A percentile compares a stretch with the other conserved stretches of the same genome.
phyloP scores from a whole-genome alignment of 1,140 invertebrate species.

The Apolygus lucorum region DNA sequence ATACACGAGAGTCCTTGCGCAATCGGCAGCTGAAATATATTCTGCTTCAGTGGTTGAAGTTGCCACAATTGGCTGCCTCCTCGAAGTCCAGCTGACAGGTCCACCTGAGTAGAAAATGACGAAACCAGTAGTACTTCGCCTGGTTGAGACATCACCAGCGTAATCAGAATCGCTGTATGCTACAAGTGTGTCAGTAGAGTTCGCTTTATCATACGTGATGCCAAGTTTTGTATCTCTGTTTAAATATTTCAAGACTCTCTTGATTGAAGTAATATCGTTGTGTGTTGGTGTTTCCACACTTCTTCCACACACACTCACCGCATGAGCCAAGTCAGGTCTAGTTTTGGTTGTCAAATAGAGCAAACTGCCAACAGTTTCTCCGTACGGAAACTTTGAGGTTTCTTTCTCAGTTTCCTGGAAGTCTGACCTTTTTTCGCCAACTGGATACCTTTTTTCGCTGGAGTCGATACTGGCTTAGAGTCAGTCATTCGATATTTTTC shows the following conservation, averaged over 20 bases:
- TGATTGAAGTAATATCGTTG: constrained; percentile 36
- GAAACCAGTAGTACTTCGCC: constrained; percentile 23
- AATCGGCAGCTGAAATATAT: not conserved
- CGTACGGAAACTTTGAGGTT: constrained; percentile 34
- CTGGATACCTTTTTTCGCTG: constrained; percentile 10
- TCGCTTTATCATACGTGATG: constrained; percentile 24
- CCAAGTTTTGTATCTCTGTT: constrained; percentile 23
- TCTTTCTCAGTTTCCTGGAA: not conserved
- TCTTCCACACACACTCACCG: constrained; percentile 37
- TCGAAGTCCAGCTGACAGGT: constrained; percentile 20
- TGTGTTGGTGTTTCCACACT: constrained; percentile 33
- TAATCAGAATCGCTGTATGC: constrained; percentile 25
- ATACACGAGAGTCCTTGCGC: not conserved
- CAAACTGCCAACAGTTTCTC: constrained; percentile 39
- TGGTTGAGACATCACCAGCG: constrained; percentile 16
- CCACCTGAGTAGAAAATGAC: constrained; percentile 24
- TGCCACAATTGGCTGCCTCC: constrained; percentile 26
- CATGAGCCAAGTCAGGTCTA: constrained; percentile 42
- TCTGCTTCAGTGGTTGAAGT: constrained; percentile 22
- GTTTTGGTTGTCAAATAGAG: constrained; percentile 41
- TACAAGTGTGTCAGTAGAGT: not conserved
- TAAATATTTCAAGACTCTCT: constrained; percentile 35
- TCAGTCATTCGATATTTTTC: constrained; percentile 13
- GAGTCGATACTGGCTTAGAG: constrained; percentile 8
- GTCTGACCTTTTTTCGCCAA: no score